Base-by-base conservation (phyloP, 1,140 invertebrate genomes). In the Phthorimaea operculella region DNA sequence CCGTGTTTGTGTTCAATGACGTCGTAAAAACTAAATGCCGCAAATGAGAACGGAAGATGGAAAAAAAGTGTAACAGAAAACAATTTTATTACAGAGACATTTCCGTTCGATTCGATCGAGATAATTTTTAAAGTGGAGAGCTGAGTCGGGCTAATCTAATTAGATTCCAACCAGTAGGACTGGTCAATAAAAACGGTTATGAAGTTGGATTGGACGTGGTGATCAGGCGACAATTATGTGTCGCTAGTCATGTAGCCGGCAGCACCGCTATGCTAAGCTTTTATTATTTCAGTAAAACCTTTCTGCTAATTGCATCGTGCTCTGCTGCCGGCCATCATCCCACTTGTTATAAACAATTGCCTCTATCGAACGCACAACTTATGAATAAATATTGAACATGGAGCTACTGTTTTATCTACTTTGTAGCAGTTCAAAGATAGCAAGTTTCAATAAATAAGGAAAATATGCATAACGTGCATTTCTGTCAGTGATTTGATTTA, bases 1-100 rank as follows among this genome's bases (percentile, higher is more conserved):
- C n/a, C 36, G 36, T 39, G 45, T 16, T 28, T 65, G 39, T 58
- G 54, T 57, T 64, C 59, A 68, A 61, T 64, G 55, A 60, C 60
- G 63, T 66, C 56, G 58, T 64, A 56, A 60, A 63, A 61, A 68
- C 52, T 52, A 63, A 52, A 57, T 55, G 53, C 49, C 16, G 51
- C 63, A 58, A 74, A 68, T 52, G 58, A 62, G 66, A 70, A 68
- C 69, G 69, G 70, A 74, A 70, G 63, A 69, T 48, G 15, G n/a
- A 63, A 66, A 72, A 68, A 70, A 68, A 68, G 60, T 68, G 57
- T 66, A 70, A 64, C 63, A 68, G 60, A 64, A 68, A 69, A 70
- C 60, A 59, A 64, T 72, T 72, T 74, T 70, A 74, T 70, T 66
- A 65, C 63, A 64, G 48, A 55, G 64, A 70, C 67, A 68, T 74